These are phyloP conservation scores for Pristionchus entomophagus DNA, from an alignment of 2,888 invertebrate genomes.

Conservation along the genomic window DNA sequence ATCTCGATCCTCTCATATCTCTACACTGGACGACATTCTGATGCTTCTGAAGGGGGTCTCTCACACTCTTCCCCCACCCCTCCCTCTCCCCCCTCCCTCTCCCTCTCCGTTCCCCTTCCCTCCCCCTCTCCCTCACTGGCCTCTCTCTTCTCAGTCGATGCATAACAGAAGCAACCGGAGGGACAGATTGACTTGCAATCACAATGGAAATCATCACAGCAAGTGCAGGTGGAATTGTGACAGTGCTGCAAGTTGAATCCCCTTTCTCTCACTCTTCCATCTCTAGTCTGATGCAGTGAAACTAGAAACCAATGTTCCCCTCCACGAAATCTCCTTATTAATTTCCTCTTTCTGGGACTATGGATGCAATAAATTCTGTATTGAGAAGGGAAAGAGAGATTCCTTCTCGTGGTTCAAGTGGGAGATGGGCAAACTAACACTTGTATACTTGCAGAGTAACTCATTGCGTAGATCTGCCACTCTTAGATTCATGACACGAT, in stretches of 20 bases:
- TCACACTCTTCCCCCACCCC: neutral
- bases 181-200: slow-evolving; percentile 39
- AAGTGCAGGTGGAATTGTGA: slow-evolving; percentile 13
- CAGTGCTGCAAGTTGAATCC: slow-evolving; percentile 21
- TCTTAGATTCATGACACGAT: slow-evolving; percentile 41
- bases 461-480: slow-evolving; percentile 58
- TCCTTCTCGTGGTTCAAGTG: neutral
- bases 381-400: neutral
- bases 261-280: too few relatives aligned
- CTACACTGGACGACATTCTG: slow-evolving; percentile 42
- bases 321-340: neutral
- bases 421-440: slow-evolving; percentile 51
- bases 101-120: neutral
- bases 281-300: neutral
- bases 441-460: slow-evolving; percentile 62
- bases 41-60: slow-evolving; percentile 19
- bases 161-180: slow-evolving; percentile 39
- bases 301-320: neutral
- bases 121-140: neutral
- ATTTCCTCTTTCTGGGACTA: neutral
- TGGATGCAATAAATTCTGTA: neutral
- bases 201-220: slow-evolving; percentile 34
- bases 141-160: neutral
- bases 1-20: slow-evolving; percentile 4
- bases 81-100: neutral